Base-by-base conservation (phyloP, 2,797 vertebrate species). In the Holocentrus rufus region DNA sequence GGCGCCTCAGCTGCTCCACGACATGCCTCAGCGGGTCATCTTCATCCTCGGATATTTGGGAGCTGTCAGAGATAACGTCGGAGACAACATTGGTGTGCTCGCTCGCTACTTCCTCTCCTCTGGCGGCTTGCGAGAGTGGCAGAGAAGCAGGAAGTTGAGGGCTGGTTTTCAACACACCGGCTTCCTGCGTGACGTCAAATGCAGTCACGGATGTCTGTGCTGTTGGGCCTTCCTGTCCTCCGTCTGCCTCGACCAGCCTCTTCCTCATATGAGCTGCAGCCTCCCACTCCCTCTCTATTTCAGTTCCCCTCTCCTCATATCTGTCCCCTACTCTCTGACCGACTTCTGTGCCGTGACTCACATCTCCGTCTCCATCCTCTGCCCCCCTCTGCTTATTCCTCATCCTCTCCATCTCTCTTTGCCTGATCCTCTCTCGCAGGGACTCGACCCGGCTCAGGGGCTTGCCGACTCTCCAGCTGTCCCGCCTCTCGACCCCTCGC, bases 131-230 rank as follows among this genome's bases (percentile, higher is more conserved):
- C 54, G 85, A 89, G 47, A 77, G 85, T 14, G 74, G 83, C 54
- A 85, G 87, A 79, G 91, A 87, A 91, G 90, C 89, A 89, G 94
- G 93, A 94, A 94, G 92, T 69, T 90, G 92, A 85, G 87, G 85
- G 92, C 80, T 84, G 87, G 83, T 86, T 93, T 91, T 90, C 70
- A 89, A 88, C 86, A 87, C 17, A 18, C 69, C 14, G n/a, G 87
- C 92, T 92, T 95, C 94, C 93, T 87, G 87, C 23, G 52, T 92
- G 91, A 93, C 89, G 90, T 93, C 87, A 90, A 83, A 72, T 0
- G 49, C 69, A 77, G 61, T 25, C 61, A 17, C 68, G 84, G 83
- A 75, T 79, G 91, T 78, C 85, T 89, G 87, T 13, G 25, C 66
- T 15, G 23, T 74, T 69, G 77, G 67, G 52, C 92, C 92, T 88